Evolutionary conservation across 2,797 vertebrate genomes (phyloP).

Genomic region (Cyclura pinguis): DNA sequence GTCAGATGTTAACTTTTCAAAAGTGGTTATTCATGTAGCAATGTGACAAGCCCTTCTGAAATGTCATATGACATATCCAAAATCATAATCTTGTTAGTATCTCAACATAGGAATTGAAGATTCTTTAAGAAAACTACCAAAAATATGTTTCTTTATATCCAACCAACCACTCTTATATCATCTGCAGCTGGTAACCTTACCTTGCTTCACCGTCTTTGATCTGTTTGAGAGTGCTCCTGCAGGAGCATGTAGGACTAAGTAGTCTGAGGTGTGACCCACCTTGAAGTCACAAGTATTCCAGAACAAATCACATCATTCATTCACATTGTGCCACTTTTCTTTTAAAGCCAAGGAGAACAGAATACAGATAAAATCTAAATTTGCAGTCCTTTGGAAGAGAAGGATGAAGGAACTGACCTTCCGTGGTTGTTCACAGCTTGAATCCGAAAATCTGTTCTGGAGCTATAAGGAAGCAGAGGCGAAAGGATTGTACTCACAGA

Average conservation of each 20-base stretch:
- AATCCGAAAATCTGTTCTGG: conserved; percentile 90
- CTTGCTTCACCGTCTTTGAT: too few relatives aligned
- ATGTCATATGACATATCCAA: not conserved
- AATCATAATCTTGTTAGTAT: not conserved
- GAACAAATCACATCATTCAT: not conserved
- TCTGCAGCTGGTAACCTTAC: too few relatives aligned
- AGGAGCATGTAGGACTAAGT: not conserved
- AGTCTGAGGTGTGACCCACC: not conserved
- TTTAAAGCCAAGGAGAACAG: not conserved
- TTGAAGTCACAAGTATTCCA: not conserved
- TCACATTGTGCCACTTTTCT: not conserved
- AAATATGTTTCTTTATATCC: not conserved
- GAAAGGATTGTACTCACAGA: too few relatives aligned
- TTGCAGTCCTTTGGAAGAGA: not conserved
- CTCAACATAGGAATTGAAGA: not conserved
- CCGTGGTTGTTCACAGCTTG: conserved; percentile 93
- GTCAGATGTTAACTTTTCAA: not conserved
- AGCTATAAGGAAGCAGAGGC: conserved; percentile 75
- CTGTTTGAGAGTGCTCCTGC: not conserved
- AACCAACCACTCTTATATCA: not conserved
- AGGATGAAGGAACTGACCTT: conserved; percentile 80
- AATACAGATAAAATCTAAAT: not conserved
- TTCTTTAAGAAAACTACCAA: not conserved
- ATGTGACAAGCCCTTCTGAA: not conserved
- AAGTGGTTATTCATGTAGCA: not conserved